Conservation (phyloP, 2,113 vertebrate genomes). For the Sapayoa aenigma region DNA sequence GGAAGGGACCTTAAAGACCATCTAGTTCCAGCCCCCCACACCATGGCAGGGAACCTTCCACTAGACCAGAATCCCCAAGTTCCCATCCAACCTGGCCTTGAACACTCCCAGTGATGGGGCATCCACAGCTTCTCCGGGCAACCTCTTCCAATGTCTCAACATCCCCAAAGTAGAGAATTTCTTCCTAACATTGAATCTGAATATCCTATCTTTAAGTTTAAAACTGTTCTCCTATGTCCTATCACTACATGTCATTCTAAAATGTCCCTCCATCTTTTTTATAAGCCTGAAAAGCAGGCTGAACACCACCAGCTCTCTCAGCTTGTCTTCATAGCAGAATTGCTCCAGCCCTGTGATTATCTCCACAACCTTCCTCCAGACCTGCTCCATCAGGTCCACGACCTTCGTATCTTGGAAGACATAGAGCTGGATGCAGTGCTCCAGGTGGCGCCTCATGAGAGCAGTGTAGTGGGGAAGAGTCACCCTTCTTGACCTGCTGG, state of each 20-base stretch:
- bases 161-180: background rate
- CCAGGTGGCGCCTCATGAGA: background rate
- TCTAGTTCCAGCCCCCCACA: background rate
- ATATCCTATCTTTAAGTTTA: background rate
- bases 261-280: background rate
- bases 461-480: accelerated
- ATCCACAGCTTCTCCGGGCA: background rate
- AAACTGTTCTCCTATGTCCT: background rate
- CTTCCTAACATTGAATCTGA: background rate
- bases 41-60: background rate
- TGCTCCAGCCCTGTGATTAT: background rate
- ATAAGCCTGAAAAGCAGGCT: background rate
- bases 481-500: background rate
- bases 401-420: background rate
- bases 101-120: background rate
- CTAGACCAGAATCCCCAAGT: background rate
- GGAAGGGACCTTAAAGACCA: background rate
- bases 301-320: background rate
- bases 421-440: background rate
- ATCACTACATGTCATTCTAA: background rate
- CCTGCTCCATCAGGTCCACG: background rate
- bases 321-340: background rate
- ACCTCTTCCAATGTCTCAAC: background rate
- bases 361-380: background rate
- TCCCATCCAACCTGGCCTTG: background rate